These are phyloP conservation scores for Battus philenor DNA, from an alignment of 1,140 invertebrate species.

Conservation along the genomic window DNA sequence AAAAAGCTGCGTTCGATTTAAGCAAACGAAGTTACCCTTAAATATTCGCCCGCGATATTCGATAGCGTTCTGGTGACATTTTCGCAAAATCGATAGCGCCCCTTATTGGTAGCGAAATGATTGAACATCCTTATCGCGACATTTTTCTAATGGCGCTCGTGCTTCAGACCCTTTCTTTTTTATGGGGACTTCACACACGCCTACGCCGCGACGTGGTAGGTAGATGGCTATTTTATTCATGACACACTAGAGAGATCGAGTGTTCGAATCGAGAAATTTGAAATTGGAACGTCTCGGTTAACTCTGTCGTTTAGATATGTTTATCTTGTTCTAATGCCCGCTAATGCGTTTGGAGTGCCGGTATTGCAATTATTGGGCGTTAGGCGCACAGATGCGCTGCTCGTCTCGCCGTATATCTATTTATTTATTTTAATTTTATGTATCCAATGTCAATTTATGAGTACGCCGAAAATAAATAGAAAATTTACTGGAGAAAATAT, in stretches of 20 bases:
- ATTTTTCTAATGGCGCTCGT: slow-evolving; percentile 72
- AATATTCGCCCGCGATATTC: slow-evolving; percentile 46
- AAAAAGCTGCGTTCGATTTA: slow-evolving; percentile 8
- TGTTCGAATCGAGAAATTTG: slow-evolving; percentile 16
- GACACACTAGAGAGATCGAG: slow-evolving; percentile 11
- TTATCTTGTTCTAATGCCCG: slow-evolving; percentile 8
- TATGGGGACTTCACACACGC: slow-evolving; percentile 37
- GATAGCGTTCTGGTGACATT: slow-evolving; percentile 60
- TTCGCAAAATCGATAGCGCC: slow-evolving; percentile 70
- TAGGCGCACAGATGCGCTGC: background rate
- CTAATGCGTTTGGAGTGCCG: slow-evolving; percentile 11
- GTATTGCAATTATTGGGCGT: slow-evolving; percentile 2
- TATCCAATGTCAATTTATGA: too few relatives aligned
- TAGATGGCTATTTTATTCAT: slow-evolving; percentile 17
- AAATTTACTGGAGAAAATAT: too few relatives aligned
- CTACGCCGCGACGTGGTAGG: slow-evolving; percentile 17
- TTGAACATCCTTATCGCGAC: slow-evolving; percentile 74
- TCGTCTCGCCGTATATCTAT: too few relatives aligned
- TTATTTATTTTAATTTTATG: too few relatives aligned
- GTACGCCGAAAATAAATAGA: too few relatives aligned
- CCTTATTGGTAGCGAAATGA: slow-evolving; percentile 74
- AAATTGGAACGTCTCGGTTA: slow-evolving; percentile 14
- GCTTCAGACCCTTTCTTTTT: slow-evolving; percentile 67
- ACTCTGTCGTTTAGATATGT: slow-evolving; percentile 12
- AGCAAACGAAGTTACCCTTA: slow-evolving; percentile 6